A percentile compares a stretch with the other conserved stretches of the same genome.
Conservation (phyloP, 2,113 vertebrate genomes). For the Herpailurus yagouaroundi region DNA sequence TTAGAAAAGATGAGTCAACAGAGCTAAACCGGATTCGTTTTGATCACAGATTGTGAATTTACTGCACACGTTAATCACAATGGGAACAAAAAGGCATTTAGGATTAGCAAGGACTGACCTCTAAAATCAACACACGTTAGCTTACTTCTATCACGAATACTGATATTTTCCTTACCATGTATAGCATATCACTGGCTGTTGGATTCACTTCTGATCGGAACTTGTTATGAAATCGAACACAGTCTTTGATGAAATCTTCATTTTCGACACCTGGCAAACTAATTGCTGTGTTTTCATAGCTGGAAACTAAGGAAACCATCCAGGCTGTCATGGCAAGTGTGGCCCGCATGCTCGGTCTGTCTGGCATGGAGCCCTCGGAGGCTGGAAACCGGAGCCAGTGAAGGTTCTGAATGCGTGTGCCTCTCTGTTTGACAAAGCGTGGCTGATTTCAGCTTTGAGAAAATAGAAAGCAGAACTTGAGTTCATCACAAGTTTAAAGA, state of each 20-base stretch:
- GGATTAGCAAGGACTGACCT: background rate
- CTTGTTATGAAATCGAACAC: constrained; percentile 70
- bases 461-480: constrained; percentile 35
- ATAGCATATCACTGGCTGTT: constrained; percentile 73
- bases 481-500: constrained; percentile 18
- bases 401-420: background rate
- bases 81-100: background rate
- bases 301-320: constrained; percentile 6
- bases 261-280: constrained; percentile 66
- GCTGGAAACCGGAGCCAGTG: background rate
- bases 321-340: background rate
- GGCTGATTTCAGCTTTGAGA: background rate
- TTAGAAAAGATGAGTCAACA: background rate
- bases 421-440: background rate
- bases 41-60: background rate
- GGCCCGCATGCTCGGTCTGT: background rate
- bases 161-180: constrained; percentile 76
- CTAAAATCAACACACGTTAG: background rate
- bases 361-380: background rate
- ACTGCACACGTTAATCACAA: background rate
- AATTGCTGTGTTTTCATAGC: background rate
- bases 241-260: constrained; percentile 75
- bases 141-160: background rate
- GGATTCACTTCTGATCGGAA: constrained; percentile 73
- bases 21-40: background rate